Conservation (phyloP, 30 jellyfish, hydroid and myxozoan species). For the Aurelia aurita region DNA sequence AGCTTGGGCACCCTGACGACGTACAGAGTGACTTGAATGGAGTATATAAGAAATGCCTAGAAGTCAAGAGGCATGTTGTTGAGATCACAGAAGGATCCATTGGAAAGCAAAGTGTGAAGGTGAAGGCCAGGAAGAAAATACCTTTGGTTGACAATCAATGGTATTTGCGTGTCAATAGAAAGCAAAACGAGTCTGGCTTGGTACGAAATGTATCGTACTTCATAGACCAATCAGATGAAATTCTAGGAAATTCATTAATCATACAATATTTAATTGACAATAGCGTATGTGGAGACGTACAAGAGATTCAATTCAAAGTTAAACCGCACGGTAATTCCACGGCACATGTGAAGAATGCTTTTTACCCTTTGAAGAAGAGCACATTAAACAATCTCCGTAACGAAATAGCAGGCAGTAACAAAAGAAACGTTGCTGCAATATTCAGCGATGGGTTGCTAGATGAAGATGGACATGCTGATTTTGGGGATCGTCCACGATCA, state of each 20-base stretch:
- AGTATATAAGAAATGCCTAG: neutral
- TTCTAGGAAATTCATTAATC: neutral
- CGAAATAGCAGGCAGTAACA: neutral
- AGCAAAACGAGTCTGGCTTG: neutral
- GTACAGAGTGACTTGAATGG: conserved; percentile 5
- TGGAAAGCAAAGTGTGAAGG: too few species aligned
- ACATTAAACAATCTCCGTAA: neutral
- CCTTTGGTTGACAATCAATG: neutral
- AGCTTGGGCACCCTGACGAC: too few species aligned
- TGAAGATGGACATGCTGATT: too few species aligned
- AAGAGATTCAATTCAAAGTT: neutral
- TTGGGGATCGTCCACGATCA: too few species aligned
- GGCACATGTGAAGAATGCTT: neutral
- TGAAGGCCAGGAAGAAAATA: conserved; percentile 1
- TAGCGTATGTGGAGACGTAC: conserved; percentile 15
- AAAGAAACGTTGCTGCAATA: neutral
- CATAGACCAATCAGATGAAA: neutral
- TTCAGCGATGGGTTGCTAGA: too few species aligned
- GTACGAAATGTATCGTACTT: neutral
- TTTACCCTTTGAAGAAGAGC: conserved; percentile 20
- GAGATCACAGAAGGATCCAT: neutral
- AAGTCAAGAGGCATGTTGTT: neutral
- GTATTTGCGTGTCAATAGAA: neutral
- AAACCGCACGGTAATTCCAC: conserved; percentile 8
- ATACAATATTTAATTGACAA: neutral